Conservation (phyloP, 2,797 vertebrate species). For the Ciconia nigra region DNA sequence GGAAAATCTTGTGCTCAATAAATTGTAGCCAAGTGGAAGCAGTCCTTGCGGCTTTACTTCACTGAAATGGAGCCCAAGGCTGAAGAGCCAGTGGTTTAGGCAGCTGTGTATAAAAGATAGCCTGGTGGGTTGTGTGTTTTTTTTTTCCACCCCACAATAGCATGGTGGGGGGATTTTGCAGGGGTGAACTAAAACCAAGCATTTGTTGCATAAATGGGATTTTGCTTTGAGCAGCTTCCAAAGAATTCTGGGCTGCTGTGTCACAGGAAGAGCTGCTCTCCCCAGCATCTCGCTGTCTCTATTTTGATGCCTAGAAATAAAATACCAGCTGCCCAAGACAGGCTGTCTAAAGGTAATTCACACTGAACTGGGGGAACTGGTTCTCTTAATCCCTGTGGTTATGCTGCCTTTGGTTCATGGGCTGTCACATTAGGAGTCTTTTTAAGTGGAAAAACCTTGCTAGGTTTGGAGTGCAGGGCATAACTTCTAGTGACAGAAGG, state of each 20-base stretch:
- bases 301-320: neutral
- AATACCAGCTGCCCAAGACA: neutral
- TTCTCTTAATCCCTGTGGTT: neutral
- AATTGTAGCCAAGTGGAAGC: neutral
- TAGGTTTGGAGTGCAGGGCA: neutral
- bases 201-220: neutral
- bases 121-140: neutral
- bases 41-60: rapidly evolving
- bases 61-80: neutral
- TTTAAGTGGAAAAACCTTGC: neutral
- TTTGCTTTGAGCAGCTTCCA: constrained; percentile 22
- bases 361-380: neutral
- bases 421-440: neutral
- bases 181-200: neutral
- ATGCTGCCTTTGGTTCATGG: neutral
- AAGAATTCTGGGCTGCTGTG: neutral
- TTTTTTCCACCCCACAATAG: neutral
- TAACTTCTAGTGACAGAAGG: neutral
- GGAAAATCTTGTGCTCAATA: neutral
- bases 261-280: neutral
- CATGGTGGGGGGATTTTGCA: neutral
- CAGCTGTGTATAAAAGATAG: neutral
- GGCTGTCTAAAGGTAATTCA: neutral
- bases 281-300: neutral
- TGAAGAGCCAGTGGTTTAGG: neutral